Evolutionary conservation across 2,113 vertebrate genomes (phyloP).

Genomic region (Tenebrosternarchus preto): DNA sequence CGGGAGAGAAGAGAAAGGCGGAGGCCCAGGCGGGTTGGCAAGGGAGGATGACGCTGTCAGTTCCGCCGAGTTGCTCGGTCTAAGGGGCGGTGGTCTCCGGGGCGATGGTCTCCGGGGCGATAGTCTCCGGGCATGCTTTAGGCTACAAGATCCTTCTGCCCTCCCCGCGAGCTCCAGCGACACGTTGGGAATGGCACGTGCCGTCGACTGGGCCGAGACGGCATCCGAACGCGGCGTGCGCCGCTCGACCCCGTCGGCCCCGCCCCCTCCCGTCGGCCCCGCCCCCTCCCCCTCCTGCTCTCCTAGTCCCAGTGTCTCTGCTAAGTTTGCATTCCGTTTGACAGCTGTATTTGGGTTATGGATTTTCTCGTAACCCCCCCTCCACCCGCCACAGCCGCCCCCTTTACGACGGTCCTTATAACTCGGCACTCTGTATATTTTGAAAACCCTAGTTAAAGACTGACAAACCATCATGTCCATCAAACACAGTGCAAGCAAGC

Average conservation of each 20-base stretch:
- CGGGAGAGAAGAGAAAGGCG: not conserved
- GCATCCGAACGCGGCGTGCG: slow-evolving; percentile 59
- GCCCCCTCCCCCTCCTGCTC: slow-evolving; percentile 51
- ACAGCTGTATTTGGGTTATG: slow-evolving; percentile 83
- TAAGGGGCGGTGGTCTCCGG: no score
- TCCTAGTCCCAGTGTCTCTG: slow-evolving; percentile 30
- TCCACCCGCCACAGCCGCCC: slow-evolving; percentile 55
- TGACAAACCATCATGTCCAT: slow-evolving; percentile 77
- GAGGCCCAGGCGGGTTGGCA: not conserved
- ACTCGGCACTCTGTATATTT: slow-evolving; percentile 65
- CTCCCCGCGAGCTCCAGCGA: slow-evolving; percentile 20
- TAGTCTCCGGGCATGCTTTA: not conserved
- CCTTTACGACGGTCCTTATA: slow-evolving; percentile 52
- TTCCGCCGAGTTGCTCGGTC: no score
- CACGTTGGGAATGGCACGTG: not conserved
- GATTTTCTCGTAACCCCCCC: slow-evolving; percentile 78
- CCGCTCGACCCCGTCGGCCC: slow-evolving; percentile 15
- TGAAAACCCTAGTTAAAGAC: slow-evolving; percentile 71
- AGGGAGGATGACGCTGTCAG: not conserved
- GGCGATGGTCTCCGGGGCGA: no score
- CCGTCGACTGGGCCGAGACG: slow-evolving; percentile 32
- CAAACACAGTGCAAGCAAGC: slow-evolving; percentile 61
- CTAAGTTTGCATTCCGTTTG: slow-evolving; percentile 72
- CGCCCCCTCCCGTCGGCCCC: slow-evolving; percentile 43
- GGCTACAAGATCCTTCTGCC: not conserved